Evolutionary conservation across 2,797 vertebrate genomes (phyloP).

Genomic region (Agapornis canus): DNA sequence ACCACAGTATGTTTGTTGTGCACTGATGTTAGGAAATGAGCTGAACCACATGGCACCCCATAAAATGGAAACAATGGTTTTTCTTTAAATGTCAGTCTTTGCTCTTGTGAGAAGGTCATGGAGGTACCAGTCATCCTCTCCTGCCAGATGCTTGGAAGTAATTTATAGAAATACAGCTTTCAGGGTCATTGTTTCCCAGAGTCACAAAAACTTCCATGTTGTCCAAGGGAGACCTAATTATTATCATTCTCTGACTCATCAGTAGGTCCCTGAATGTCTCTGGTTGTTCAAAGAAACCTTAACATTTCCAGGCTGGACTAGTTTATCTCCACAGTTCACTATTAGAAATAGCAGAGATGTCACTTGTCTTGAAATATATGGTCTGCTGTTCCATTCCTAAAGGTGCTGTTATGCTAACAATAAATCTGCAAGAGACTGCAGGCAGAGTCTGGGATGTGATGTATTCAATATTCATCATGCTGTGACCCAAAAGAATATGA

Average conservation of each 20-base stretch:
- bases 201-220: neutral
- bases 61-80: neutral
- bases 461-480: conserved; percentile 55
- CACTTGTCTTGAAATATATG: conserved; percentile 66
- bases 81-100: neutral
- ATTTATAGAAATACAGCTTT: neutral
- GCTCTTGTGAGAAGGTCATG: neutral
- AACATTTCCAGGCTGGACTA: conserved; percentile 40
- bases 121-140: neutral
- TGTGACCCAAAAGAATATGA: conserved; percentile 46
- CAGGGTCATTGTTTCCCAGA: neutral
- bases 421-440: conserved; percentile 53
- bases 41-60: neutral
- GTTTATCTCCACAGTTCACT: conserved; percentile 10
- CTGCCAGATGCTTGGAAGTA: neutral
- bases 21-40: neutral
- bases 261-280: neutral
- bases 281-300: neutral
- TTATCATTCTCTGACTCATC: neutral
- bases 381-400: conserved; percentile 49
- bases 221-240: neutral
- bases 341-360: conserved; percentile 66
- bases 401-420: conserved; percentile 59
- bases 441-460: conserved; percentile 37
- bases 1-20: neutral